Evolutionary conservation across 2,797 vertebrate genomes (phyloP), one percentile per base, ranked within the genome.

Genomic region (Coilia nasus): DNA sequence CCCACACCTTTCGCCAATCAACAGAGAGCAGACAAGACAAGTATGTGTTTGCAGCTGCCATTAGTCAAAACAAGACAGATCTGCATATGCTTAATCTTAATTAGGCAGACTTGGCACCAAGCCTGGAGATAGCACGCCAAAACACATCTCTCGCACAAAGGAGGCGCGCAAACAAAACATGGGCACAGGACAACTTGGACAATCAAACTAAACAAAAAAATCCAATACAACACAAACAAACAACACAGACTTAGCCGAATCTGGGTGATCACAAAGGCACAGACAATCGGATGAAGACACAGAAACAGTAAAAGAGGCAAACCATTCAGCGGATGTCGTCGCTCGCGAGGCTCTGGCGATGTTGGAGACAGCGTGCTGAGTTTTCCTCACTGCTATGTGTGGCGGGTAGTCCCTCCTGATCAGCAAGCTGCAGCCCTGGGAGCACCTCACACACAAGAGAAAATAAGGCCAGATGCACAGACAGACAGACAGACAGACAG

Each of bases 1-100:
- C 54, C 67, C 64, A 83, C 31, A 67, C 83, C 83, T 84, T 44
- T 64, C 84, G 85, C 89, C 89, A 84, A 83, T 82, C 82, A 89
- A 85, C 91, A 90, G 83, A 90, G 90, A 90, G 88, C 75, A 54
- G 84, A 88, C 90, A 87, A 87, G 84, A 91, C 89, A 91, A 92
- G 89, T 90, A 90, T 93, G 88, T 92, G 91, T 94, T 92, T 91
- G 91, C 93, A 95, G 94, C 94, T 94, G 94, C 89, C 89, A 88
- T 91, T 87, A 90, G 92, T 91, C 85, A 88, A 94, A 95, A 94
- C 93, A 93, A 95, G 90, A 87, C 81, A 28, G 90, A 93, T 95
- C 91, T 94, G 93, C 94, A 93, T 92, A 93, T 88, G 89, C 89
- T 93, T 86, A 56, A 89, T 91, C 89, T 91, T 93, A 92, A 93